These are phyloP conservation scores for Nibea coibor DNA, from an alignment of 2,113 vertebrate species.

Conservation along the genomic window DNA sequence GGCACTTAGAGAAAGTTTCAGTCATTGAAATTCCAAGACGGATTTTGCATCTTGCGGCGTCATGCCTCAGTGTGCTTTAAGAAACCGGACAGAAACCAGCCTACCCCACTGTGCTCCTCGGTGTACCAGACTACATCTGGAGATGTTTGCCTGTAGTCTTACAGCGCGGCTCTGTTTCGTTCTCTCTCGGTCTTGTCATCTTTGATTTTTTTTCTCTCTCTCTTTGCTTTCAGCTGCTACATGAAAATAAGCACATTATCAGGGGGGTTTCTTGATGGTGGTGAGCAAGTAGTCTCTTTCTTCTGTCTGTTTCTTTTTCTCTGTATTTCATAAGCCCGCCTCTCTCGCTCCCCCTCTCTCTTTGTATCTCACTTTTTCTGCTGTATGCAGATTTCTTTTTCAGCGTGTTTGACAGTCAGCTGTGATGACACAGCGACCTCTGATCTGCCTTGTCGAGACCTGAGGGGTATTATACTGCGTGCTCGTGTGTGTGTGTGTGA, in stretches of 20 bases:
- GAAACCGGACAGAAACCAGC: slow-evolving; percentile 42
- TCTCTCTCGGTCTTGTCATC: slow-evolving; percentile 4
- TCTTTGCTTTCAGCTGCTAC: slow-evolving; percentile 19
- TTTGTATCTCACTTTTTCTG: slow-evolving; percentile 22
- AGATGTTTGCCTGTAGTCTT: slow-evolving; percentile 29
- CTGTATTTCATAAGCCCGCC: background rate
- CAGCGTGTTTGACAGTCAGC: slow-evolving; percentile 59
- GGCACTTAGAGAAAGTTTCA: slow-evolving; percentile 45
- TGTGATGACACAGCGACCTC: slow-evolving; percentile 64
- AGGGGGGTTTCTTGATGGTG: slow-evolving; percentile 22
- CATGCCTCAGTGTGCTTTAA: slow-evolving; percentile 34
- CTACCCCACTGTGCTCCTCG: slow-evolving; percentile 25
- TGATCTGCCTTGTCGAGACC: slow-evolving; percentile 39
- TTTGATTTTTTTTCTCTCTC: background rate
- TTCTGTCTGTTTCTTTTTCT: background rate
- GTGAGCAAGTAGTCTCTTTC: slow-evolving; percentile 37
- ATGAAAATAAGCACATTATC: slow-evolving; percentile 46
- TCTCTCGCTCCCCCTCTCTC: background rate
- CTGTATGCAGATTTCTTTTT: slow-evolving; percentile 53
- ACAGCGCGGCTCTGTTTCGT: slow-evolving; percentile 15
- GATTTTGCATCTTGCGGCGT: slow-evolving; percentile 34
- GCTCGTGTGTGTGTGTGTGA: slow-evolving; percentile 30
- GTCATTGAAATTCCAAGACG: slow-evolving; percentile 54
- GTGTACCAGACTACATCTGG: slow-evolving; percentile 21
- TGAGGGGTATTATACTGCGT: slow-evolving; percentile 27